These are phyloP conservation scores for Lasioglossum morio DNA, from an alignment of 2,888 invertebrate genomes.

Conservation along the genomic window DNA sequence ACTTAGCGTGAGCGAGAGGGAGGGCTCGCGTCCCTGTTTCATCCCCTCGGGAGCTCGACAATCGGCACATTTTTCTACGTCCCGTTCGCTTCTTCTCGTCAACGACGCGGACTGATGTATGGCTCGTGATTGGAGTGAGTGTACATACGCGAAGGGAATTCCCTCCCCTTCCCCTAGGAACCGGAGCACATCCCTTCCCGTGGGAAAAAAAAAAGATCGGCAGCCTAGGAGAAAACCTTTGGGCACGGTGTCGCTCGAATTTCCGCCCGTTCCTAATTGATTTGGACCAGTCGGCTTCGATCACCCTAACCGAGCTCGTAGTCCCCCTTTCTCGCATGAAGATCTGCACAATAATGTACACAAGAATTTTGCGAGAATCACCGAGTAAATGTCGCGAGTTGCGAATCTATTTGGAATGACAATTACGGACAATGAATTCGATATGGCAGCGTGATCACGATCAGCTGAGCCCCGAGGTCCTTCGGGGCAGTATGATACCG, in stretches of 20 bases:
- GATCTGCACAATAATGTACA: too few relatives aligned
- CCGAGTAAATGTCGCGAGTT: neutral
- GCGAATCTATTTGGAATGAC: neutral
- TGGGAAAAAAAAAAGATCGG: constrained; percentile 57
- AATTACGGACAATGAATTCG: neutral
- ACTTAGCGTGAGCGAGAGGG: constrained; percentile 57
- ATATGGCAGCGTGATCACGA: neutral
- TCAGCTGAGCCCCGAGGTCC: constrained; percentile 23
- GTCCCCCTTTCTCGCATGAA: too few relatives aligned
- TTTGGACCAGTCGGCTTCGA: constrained; percentile 31
- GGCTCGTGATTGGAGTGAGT: constrained; percentile 80
- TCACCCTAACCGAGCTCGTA: neutral
- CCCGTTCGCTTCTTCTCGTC: constrained; percentile 61
- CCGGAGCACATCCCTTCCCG: constrained; percentile 50
- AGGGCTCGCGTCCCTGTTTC: constrained; percentile 55
- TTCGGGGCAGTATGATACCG: constrained; percentile 17
- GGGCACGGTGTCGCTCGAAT: constrained; percentile 38
- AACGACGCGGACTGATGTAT: constrained; percentile 76
- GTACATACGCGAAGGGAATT: constrained; percentile 67
- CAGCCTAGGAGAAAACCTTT: constrained; percentile 37
- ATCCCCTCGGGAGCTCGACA: constrained; percentile 73
- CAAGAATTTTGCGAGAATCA: too few relatives aligned
- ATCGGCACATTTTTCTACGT: constrained; percentile 69
- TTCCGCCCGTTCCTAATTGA: constrained; percentile 54
- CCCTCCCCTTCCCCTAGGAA: constrained; percentile 42